A percentile compares a stretch with the other conserved stretches of the same genome.
These are phyloP conservation scores for Leuciscus waleckii DNA, from an alignment of 2,797 vertebrate species.

Conservation along the genomic window DNA sequence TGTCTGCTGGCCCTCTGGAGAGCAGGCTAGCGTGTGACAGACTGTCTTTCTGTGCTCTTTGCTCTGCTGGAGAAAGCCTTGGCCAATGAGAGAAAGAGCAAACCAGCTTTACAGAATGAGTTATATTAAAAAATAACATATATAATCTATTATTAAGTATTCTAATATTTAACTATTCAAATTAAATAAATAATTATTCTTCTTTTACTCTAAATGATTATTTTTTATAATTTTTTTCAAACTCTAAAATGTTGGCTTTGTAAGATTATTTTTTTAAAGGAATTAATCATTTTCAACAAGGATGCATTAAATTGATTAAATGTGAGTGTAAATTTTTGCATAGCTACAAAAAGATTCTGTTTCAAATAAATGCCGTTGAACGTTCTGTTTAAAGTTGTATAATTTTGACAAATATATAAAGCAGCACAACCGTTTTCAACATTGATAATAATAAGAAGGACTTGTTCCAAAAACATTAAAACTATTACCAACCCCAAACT, in stretches of 20 bases:
- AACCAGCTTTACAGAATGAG: not conserved
- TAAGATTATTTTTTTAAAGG: not conserved
- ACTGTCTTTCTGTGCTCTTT: slow-evolving; percentile 45
- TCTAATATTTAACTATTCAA: not conserved
- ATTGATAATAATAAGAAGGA: not conserved
- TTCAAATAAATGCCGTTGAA: not conserved
- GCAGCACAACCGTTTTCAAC: not conserved
- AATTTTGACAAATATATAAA: not conserved
- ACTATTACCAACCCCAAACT: not conserved
- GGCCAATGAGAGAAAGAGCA: slow-evolving; percentile 17
- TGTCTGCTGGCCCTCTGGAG: slow-evolving; percentile 49
- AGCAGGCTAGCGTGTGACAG: slow-evolving; percentile 50
- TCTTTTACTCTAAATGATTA: not conserved
- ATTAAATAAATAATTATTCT: not conserved
- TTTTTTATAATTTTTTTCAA: not conserved
- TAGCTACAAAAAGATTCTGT: not conserved
- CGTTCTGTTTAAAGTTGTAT: not conserved
- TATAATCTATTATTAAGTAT: not conserved
- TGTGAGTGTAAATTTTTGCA: not conserved
- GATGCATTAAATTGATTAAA: not conserved
- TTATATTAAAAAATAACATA: not conserved
- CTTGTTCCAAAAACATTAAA: not conserved
- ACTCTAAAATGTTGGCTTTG: not conserved
- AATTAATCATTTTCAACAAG: not conserved
- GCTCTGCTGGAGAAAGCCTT: slow-evolving; percentile 50